Evolutionary conservation across 1,140 invertebrate genomes (phyloP), one percentile per base, ranked within the genome.

Genomic region (Zaprionus tsacasi): DNA sequence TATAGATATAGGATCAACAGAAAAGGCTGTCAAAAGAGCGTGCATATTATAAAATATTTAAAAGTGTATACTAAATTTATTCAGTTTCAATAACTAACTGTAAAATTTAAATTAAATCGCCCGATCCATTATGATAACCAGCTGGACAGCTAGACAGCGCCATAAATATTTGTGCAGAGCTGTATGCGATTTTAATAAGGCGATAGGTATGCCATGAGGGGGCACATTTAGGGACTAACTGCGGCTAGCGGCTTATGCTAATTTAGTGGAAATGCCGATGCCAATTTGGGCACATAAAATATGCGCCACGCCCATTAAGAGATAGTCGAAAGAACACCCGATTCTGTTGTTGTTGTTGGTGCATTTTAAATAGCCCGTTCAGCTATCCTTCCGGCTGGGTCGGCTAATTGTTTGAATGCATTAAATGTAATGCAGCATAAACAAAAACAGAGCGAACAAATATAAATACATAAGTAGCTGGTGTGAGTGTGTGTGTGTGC

Each of bases 331-430:
- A 5, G n/a, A n/a, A 45, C n/a, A n/a, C 40, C 21, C 36, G 58
- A 35, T 50, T 1, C 21, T 21, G 10, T 30, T 30, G 6, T 30
- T 30, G 27, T 30, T 30, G 27, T 30, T 30, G 45, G 21, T 64
- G 80, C 61, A 82, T 70, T 60, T 76, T 27, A 79, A 82, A 79
- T 67, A 36, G 57, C 15, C 40, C 45, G 45, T 25, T 50, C 45
- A 8, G 58, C 15, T 50, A 59, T 45, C 65, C 67, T 72, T 79
- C 65, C 67, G 64, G 43, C 30, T 56, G 55, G 57, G n/a, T 50
- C 54, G 65, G 77, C 81, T 83, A 83, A 83, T 83, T 83, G 81
- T 82, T 79, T 82, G 76, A 79, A 79, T 82, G 80, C 78, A 76
- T 82, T 82, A 64, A 82, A 82, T 76, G 72, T 71, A 82, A 82